These are phyloP conservation scores for Helicorthomorpha holstii DNA, from an alignment of 1,140 invertebrate genomes.

Conservation along the genomic window DNA sequence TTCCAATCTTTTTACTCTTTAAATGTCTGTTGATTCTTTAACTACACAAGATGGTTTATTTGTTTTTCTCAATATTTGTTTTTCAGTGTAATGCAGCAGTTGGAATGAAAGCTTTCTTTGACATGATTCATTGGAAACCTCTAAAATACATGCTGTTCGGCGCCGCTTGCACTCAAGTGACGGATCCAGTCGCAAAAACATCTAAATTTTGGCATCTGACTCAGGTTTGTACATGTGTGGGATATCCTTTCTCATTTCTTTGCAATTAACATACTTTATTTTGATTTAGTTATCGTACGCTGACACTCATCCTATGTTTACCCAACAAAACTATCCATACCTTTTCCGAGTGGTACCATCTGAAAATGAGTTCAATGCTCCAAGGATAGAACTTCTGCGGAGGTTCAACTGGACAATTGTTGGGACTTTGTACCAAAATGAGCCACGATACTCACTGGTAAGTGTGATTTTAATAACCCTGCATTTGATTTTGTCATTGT, in stretches of 20 bases:
- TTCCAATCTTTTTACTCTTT: too few species aligned
- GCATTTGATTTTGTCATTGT: too few species aligned
- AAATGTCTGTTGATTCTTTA: too few species aligned
- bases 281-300: slow-evolving; percentile 78
- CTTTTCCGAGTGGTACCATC: slow-evolving; percentile 92
- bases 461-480: too few species aligned
- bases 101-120: slow-evolving; percentile 93
- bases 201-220: slow-evolving; percentile 92
- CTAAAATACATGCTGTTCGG: slow-evolving; percentile 89
- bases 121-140: slow-evolving; percentile 88
- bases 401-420: slow-evolving; percentile 95
- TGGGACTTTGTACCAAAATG: slow-evolving; percentile 92
- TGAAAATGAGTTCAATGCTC: slow-evolving; percentile 88
- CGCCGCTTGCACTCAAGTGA: slow-evolving; percentile 88
- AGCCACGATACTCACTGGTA: slow-evolving; percentile 79
- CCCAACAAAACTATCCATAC: slow-evolving; percentile 80
- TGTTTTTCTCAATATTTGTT: slow-evolving; percentile 9
- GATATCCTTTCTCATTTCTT: too few species aligned
- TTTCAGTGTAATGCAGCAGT: slow-evolving; percentile 90
- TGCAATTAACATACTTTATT: too few species aligned
- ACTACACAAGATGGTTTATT: too few species aligned
- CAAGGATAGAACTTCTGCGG: slow-evolving; percentile 65
- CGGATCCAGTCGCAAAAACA: slow-evolving; percentile 93
- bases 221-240: too few species aligned
- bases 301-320: slow-evolving; percentile 97